phyloP scores from a whole-genome alignment of 2,888 invertebrate species.

The Altica lythri region DNA sequence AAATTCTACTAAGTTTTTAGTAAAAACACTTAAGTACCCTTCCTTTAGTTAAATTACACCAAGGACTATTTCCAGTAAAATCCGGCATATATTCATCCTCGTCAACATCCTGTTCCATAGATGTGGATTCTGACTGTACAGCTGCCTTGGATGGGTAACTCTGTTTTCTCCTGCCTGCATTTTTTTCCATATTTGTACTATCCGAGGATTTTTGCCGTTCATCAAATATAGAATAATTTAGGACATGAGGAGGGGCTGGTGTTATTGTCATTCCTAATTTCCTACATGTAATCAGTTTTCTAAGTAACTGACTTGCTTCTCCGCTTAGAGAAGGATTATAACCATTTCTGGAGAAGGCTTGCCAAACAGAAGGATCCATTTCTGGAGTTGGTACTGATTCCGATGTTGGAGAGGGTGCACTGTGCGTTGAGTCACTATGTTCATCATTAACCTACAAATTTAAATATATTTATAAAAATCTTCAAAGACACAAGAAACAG shows the following conservation, averaged over 20 bases:
- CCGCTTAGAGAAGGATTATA: slow-evolving; percentile 59
- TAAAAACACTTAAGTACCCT: slow-evolving; percentile 53
- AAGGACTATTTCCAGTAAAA: slow-evolving; percentile 55
- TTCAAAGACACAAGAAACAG: too few relatives aligned
- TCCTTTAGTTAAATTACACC: slow-evolving; percentile 55
- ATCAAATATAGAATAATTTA: slow-evolving; percentile 40
- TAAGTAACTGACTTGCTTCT: slow-evolving; percentile 75
- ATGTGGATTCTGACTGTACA: slow-evolving; percentile 39
- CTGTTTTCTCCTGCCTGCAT: slow-evolving; percentile 77
- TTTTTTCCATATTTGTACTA: slow-evolving; percentile 33
- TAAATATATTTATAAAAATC: neutral
- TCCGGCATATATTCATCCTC: slow-evolving; percentile 49
- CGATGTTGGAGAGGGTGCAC: slow-evolving; percentile 51
- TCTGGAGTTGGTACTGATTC: slow-evolving; percentile 54
- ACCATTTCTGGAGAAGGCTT: slow-evolving; percentile 65
- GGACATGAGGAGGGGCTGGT: slow-evolving; percentile 55
- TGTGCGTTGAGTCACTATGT: slow-evolving; percentile 52
- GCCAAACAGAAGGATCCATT: slow-evolving; percentile 59
- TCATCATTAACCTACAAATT: slow-evolving; percentile 51
- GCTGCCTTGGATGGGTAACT: slow-evolving; percentile 76
- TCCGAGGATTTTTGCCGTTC: slow-evolving; percentile 14
- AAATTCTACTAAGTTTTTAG: slow-evolving; percentile 48
- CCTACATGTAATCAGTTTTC: slow-evolving; percentile 77
- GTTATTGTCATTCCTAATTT: slow-evolving; percentile 71
- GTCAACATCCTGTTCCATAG: slow-evolving; percentile 33